Evolutionary conservation across 2,113 vertebrate species (phyloP).

Genomic region (Taxidea taxus): DNA sequence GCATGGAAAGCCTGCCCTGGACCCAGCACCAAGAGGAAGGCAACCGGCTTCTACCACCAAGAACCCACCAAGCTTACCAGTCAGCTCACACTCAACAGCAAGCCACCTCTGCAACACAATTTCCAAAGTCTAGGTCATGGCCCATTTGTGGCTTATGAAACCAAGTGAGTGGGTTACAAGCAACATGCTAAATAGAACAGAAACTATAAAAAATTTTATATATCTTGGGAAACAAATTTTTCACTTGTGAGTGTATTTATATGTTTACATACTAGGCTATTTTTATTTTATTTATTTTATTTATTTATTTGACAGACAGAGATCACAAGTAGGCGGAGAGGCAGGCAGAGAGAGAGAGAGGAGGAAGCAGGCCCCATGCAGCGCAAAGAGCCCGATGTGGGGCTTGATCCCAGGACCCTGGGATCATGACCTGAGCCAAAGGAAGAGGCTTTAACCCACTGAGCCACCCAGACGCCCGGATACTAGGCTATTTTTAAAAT

Average conservation of each 20-base stretch:
- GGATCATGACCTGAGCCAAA: too few species aligned
- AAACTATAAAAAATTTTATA: not conserved
- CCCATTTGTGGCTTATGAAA: not conserved
- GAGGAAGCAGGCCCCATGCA: too few species aligned
- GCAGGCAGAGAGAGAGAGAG: too few species aligned
- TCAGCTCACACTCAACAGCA: not conserved
- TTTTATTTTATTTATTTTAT: too few species aligned
- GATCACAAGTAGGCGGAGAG: too few species aligned
- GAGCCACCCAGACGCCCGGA: too few species aligned
- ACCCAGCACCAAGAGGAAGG: not conserved
- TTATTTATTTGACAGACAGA: too few species aligned
- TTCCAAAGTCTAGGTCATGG: not conserved
- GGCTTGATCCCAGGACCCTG: too few species aligned
- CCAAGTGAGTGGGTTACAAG: not conserved
- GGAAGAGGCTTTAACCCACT: too few species aligned
- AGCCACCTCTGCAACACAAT: not conserved
- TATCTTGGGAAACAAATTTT: not conserved
- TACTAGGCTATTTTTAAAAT: not conserved
- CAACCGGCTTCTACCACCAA: not conserved
- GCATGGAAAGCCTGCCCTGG: not conserved
- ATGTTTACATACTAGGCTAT: not conserved
- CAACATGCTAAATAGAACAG: not conserved
- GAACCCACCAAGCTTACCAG: not conserved
- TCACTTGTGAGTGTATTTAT: not conserved
- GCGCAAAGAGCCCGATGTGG: too few species aligned